Evolutionary conservation across 2,797 vertebrate species (phyloP), one percentile per base, ranked within the genome.

Genomic region (Sardinella longiceps): DNA sequence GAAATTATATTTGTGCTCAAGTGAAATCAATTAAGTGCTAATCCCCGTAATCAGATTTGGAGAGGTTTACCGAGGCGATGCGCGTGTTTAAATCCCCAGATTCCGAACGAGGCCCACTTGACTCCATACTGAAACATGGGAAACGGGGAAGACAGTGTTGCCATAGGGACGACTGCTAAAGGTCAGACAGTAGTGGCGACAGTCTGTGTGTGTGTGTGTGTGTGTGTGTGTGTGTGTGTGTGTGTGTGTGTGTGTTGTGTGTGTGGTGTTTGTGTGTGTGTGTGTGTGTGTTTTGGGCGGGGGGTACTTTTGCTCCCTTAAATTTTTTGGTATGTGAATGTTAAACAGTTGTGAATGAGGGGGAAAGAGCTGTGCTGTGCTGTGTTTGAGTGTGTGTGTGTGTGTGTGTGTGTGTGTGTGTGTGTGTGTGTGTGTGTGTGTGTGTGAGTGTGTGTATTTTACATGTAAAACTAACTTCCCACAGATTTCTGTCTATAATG

Each of bases 1-100:
- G 84, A 91, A 89, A 70, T 93, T 92, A 93, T 90, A 89, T 92
- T 91, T 90, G 84, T 91, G 93, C 94, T 93, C 92, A 92, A 94
- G 92, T 93, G 92, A 94, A 95, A 95, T 95, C 93, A 95, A 95
- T 94, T 93, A 93, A 93, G 90, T 94, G 93, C 93, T 95, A 95
- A 95, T 95, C 94, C 93, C 89, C 90, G 88, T 94, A 95, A 95
- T 95, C 92, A 94, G 93, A 95, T 95, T 95, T 93, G 90, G 90
- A 93, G 93, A 93, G 91, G 91, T 93, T 92, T 91, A 88, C 85
- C 86, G 86, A 82, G 86, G 83, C 83, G 91, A 90, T 87, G 89
- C 85, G 85, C 87, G 90, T 92, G 86, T 93, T 92, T 92, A 93
- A 92, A 91, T 89, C 85, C 83, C 85, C 90, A 91, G 89, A 91